Evolutionary conservation across 2,113 vertebrate genomes (phyloP), one percentile per base, ranked within the genome.

Genomic region (Benthochromis sp.): DNA sequence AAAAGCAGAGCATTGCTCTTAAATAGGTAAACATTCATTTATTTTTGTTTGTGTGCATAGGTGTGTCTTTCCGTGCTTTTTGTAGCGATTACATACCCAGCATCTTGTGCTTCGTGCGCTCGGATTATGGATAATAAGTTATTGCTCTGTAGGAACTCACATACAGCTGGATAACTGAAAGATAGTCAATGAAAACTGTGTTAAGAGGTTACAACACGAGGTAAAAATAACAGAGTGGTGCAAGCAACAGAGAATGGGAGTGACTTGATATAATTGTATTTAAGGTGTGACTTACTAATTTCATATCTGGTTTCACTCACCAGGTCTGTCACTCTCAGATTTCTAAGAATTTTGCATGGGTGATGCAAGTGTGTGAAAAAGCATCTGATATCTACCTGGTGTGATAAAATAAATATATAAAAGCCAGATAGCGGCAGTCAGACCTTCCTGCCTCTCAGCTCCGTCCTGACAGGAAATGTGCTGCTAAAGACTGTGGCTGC

Each of bases 81-180:
- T 36, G 52, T 24, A 5, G 13, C 17, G 52, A 82, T 36, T 40
- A 95, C 98, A 94, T 97, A 99, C 98, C 99, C 99, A 84, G 99
- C 99, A 73, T 99, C 99, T 89, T 99, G 99, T 95, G 99, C 99
- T 97, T 99, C 99, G 10, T 99, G 99, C 82, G 99, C 98, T 97
- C 99, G 97, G 83, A 99, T 99, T 93, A 99, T 97, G 93, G 99
- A 99, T 96, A 99, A 97, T 96, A 99, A 97, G 94, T 99, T 99
- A 97, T 99, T 99, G 97, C 99, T 98, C 97, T 99, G 98, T 96
- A 99, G 97, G 96, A 99, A 99, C 95, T 99, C 99, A 91, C 99
- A 99, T 14, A 99, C 99, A 92, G 99, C 99, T 9, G 98, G 98
- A 92, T 99, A 99, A 97, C 99, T 99, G 96, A 55, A 92, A 89